Evolutionary conservation across 2,113 vertebrate genomes (phyloP).

Genomic region (Chaetorhynchus papuensis): DNA sequence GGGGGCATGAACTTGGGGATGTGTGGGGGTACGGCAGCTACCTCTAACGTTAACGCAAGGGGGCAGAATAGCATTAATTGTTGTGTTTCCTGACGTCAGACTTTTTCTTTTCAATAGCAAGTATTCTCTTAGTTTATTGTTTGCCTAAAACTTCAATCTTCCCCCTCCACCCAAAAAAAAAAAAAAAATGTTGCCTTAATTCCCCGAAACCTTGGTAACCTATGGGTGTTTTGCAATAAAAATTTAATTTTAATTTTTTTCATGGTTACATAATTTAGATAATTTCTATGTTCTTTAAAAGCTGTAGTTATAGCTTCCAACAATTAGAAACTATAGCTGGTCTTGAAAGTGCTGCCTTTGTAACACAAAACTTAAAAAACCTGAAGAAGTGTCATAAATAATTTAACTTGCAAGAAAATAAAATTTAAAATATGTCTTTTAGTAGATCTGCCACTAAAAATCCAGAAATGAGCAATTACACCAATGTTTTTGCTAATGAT

Average conservation of each 20-base stretch:
- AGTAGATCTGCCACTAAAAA: background rate
- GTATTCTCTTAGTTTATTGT: background rate
- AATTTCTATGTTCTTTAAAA: background rate
- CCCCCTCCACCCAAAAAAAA: background rate
- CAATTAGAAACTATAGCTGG: background rate
- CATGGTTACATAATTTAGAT: background rate
- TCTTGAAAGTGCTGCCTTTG: background rate
- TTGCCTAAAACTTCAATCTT: background rate
- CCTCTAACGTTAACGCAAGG: background rate
- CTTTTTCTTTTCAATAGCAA: background rate
- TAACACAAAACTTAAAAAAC: background rate
- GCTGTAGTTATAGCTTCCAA: background rate
- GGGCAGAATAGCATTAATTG: conserved; percentile 48
- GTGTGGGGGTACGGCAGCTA: background rate
- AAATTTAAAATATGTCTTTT: background rate
- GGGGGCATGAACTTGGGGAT: background rate
- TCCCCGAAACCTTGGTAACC: background rate
- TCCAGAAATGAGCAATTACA: background rate
- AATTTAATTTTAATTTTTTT: background rate
- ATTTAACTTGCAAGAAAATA: background rate
- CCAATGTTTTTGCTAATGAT: background rate
- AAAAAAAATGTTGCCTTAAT: background rate
- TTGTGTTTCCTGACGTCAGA: conserved; percentile 47
- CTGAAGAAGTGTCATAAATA: background rate
- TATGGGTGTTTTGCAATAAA: background rate